Evolutionary conservation across 2,113 vertebrate genomes (phyloP).

Genomic region (Odocoileus hemionus): DNA sequence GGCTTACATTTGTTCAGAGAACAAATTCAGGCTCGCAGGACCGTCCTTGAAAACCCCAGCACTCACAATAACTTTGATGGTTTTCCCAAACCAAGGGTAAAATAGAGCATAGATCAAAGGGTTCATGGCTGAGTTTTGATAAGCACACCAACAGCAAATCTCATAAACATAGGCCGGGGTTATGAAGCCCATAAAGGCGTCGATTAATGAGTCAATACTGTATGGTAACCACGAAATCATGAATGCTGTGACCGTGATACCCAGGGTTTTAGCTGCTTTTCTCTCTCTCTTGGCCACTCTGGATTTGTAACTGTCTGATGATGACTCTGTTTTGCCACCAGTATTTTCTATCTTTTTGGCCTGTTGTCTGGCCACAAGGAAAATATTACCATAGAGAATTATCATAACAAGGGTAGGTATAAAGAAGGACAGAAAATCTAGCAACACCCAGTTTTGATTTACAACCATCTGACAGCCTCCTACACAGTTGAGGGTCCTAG

Average conservation of each 20-base stretch:
- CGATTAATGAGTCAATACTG: not conserved
- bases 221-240: not conserved
- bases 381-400: not conserved
- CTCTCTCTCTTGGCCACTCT: too few species aligned
- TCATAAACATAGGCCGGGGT: not conserved
- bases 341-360: too few species aligned
- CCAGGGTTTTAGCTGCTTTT: too few species aligned
- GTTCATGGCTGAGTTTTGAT: not conserved
- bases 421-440: not conserved
- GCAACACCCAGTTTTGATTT: not conserved
- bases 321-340: too few species aligned
- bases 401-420: not conserved
- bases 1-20: not conserved
- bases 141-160: not conserved
- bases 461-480: not conserved
- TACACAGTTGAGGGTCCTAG: not conserved
- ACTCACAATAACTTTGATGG: not conserved
- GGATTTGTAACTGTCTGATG: too few species aligned
- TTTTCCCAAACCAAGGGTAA: not conserved
- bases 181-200: not conserved
- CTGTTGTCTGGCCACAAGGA: not conserved
- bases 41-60: not conserved
- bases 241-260: too few species aligned
- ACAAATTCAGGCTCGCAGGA: not conserved
- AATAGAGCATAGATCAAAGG: not conserved